Evolutionary conservation across 2,888 invertebrate genomes (phyloP).

Genomic region (Drosophila picticornis): DNA sequence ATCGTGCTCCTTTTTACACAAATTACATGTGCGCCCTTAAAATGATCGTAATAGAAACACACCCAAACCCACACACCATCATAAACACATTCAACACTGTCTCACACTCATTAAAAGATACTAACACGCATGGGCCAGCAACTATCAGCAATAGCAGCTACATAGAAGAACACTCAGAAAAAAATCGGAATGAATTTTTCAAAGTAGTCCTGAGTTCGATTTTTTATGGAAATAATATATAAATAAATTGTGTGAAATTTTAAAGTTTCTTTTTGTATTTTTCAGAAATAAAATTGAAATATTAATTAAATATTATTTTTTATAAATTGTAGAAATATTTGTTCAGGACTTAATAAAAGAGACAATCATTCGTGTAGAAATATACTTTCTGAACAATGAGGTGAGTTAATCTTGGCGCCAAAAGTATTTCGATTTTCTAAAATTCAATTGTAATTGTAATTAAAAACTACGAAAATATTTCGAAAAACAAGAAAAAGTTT

Average conservation of each 20-base stretch:
- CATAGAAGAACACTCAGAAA: slow-evolving; percentile 1
- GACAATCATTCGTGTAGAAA: neutral
- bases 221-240: neutral
- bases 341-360: neutral
- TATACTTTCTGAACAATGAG: neutral
- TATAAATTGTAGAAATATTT: fast-evolving
- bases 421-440: neutral
- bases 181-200: neutral
- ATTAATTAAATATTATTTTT: neutral
- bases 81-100: neutral
- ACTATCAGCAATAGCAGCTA: slow-evolving; percentile 3
- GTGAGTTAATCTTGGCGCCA: neutral
- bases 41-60: slow-evolving; percentile 5
- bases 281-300: neutral
- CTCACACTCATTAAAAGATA: neutral
- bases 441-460: too few relatives aligned
- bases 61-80: neutral
- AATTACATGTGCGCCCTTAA: slow-evolving; percentile 36
- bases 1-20: slow-evolving; percentile 6
- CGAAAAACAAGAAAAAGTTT: fast-evolving
- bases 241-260: too few relatives aligned
- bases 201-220: neutral
- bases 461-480: neutral
- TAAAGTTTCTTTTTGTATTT: too few relatives aligned
- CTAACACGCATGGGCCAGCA: slow-evolving; percentile 36